Conservation (phyloP, 2,888 invertebrate genomes). For the Scrobipalpa atriplicella region DNA sequence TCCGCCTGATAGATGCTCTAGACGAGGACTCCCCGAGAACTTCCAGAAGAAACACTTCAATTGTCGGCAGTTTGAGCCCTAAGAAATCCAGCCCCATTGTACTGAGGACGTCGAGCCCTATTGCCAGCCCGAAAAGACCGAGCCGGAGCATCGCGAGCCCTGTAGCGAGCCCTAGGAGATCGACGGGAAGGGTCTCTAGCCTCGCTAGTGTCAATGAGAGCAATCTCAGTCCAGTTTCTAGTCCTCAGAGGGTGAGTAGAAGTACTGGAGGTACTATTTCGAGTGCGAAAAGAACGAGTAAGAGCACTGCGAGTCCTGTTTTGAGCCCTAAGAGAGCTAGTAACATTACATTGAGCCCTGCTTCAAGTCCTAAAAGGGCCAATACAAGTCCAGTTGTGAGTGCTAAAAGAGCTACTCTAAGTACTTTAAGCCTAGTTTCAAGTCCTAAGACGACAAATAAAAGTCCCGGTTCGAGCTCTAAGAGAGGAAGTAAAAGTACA, state of each 20-base stretch:
- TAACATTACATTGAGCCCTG: not conserved
- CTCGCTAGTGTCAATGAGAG: not conserved
- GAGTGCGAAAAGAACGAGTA: not conserved
- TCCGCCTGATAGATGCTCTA: constrained; percentile 40
- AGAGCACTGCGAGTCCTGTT: not conserved
- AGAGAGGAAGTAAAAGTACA: not conserved
- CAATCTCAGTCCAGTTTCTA: not conserved
- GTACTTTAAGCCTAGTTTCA: not conserved
- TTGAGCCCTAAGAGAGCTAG: not conserved
- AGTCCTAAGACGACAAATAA: not conserved
- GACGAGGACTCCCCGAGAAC: constrained; percentile 46
- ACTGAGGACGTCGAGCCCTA: constrained; percentile 15
- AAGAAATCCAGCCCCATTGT: not conserved
- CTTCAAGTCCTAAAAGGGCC: constrained; percentile 8
- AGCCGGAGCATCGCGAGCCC: not conserved
- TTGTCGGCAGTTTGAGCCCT: constrained; percentile 14
- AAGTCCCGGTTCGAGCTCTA: not conserved
- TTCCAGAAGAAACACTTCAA: constrained; percentile 42
- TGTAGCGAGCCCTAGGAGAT: not conserved
- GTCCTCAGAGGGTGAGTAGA: not conserved
- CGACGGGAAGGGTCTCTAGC: not conserved
- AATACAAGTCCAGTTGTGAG: not conserved
- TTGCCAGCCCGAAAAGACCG: not conserved
- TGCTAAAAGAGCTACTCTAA: not conserved
- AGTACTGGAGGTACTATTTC: not conserved